phyloP scores from a whole-genome alignment of 2,797 vertebrate species.

The Accipiter superciliosus region DNA sequence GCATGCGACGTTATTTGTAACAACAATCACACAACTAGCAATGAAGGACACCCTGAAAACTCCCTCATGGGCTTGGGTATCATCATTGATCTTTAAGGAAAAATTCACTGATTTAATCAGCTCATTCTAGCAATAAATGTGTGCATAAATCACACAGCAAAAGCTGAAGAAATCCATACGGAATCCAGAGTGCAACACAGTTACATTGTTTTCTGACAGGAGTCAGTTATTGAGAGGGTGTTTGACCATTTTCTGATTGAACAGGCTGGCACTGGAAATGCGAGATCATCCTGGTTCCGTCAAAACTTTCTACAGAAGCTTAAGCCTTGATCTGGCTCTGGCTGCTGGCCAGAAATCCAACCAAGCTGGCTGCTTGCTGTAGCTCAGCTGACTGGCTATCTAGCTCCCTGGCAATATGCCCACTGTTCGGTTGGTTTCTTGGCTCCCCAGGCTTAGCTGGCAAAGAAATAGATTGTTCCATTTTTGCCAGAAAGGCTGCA shows the following conservation, averaged over 20 bases:
- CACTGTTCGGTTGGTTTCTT: not conserved
- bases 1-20: not conserved
- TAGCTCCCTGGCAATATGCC: not conserved
- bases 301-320: not conserved
- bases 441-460: conserved; percentile 27
- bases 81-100: not conserved
- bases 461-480: conserved; percentile 16
- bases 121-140: not conserved
- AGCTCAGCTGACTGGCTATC: not conserved
- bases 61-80: not conserved
- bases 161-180: not conserved
- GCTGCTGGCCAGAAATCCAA: not conserved
- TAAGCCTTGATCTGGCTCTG: not conserved
- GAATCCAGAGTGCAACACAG: not conserved
- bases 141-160: not conserved
- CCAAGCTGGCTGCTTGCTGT: not conserved
- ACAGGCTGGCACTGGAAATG: not conserved
- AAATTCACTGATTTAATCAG: not conserved
- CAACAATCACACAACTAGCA: not conserved
- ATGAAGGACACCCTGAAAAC: not conserved
- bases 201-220: not conserved
- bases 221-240: not conserved
- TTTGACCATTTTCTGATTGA: not conserved
- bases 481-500: conserved; percentile 44
- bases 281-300: not conserved